Base-by-base conservation (phyloP, 92 coral and sea anemone genomes). In the Ricordea florida region DNA sequence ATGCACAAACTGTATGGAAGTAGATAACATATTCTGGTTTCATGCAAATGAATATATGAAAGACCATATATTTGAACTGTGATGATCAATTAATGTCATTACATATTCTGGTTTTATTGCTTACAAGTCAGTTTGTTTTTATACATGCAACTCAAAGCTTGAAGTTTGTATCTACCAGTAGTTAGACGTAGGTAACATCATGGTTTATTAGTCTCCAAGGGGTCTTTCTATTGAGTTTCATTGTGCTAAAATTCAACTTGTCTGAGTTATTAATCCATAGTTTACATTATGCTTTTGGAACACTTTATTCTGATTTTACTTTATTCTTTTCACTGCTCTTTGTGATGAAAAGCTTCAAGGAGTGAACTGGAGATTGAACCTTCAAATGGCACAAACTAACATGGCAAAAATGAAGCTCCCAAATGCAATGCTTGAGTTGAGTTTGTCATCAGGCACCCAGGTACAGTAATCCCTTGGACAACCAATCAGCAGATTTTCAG, bases 381-480 rank as follows among this genome's bases (percentile, higher is more conserved):
- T 96, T 21, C 99, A 96, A 72, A 89, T 96, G 97, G 99, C 99
- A 32, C 97, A 96, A 67, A 74, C 96, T 33, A 92, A 81, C 64
- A 92, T 77, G 81, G 83, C 97, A 0, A 96, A 92, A 66, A 80
- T 96, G 96, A 96, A 96, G 76, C 87, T 83, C 6, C 97, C 99
- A 1, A 96, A 90, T 89, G 99, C 97, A 20, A 68, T 92, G 67
- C 83, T 96, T 65, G 99, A 96, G 29, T 72, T 96, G 11, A 82
- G 84, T 40, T 77, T 96, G 8, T 76, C 93, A 6, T 87, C 97
- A 49, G 87, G 87, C 63, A 76, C 68, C 50, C 73, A 93, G 86
- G 98, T 93, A 28, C 42, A 17, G 18, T 10, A 9, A 17, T 24
- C 20, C n/a, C n/a, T 5, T 14, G 14, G 22, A 22, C 11, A 14